These are phyloP conservation scores for Ridgeia piscesae DNA, from an alignment of 1,140 invertebrate species.

Conservation along the genomic window DNA sequence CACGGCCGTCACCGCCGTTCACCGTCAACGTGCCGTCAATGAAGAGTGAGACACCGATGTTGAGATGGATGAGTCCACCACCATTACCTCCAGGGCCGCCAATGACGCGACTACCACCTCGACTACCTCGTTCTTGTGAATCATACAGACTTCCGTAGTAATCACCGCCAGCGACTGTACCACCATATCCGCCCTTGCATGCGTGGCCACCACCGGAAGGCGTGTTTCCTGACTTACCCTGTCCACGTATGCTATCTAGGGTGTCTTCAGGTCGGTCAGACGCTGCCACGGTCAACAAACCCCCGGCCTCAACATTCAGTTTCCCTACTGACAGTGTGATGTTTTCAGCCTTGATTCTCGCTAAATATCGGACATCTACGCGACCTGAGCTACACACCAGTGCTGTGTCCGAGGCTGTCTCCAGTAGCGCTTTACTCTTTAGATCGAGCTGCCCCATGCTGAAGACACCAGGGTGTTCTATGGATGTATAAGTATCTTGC, in stretches of 20 bases:
- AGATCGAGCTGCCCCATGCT: slow-evolving; percentile 42
- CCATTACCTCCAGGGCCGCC: slow-evolving; percentile 33
- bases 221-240: slow-evolving; percentile 27
- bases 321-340: slow-evolving; percentile 35
- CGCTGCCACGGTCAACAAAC: slow-evolving; percentile 39
- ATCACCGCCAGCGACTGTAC: slow-evolving; percentile 32
- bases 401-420: slow-evolving; percentile 37
- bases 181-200: slow-evolving; percentile 38
- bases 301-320: slow-evolving; percentile 43
- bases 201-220: slow-evolving; percentile 42
- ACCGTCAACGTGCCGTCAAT: slow-evolving; percentile 39
- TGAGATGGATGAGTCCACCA: slow-evolving; percentile 39
- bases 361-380: slow-evolving; percentile 39
- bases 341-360: slow-evolving; percentile 42
- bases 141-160: slow-evolving; percentile 42
- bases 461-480: slow-evolving; percentile 34
- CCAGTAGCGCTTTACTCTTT: slow-evolving; percentile 36
- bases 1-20: slow-evolving; percentile 29
- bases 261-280: slow-evolving; percentile 37
- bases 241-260: slow-evolving; percentile 35
- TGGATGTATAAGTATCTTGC: slow-evolving; percentile 32
- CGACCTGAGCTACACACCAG: slow-evolving; percentile 35
- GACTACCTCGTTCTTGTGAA: slow-evolving; percentile 37
- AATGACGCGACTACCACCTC: slow-evolving; percentile 31
- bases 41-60: slow-evolving; percentile 31